These are phyloP conservation scores for Odontomachus brunneus DNA, from an alignment of 1,140 invertebrate genomes.

Conservation along the genomic window DNA sequence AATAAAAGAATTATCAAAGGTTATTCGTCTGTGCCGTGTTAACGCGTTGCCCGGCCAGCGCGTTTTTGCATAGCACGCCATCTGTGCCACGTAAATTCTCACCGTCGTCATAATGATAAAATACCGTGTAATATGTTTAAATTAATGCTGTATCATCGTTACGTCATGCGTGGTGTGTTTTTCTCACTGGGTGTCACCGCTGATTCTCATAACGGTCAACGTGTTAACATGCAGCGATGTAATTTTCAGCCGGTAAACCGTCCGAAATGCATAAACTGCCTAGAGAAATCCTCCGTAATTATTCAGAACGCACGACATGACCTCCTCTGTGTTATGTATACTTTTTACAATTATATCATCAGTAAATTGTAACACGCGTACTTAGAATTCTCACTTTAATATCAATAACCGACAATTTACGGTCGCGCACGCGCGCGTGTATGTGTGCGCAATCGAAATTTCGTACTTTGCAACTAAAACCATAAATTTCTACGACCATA, in stretches of 20 bases:
- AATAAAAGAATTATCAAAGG: no score
- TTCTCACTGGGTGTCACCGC: no score
- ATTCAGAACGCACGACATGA: background rate
- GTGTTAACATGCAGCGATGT: background rate
- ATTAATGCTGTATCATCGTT: no score
- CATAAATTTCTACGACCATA: background rate
- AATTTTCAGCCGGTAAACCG: slow-evolving; percentile 4
- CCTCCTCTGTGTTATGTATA: background rate
- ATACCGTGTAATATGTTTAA: no score
- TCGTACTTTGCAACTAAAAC: background rate
- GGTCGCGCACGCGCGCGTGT: no score
- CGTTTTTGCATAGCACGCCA: no score
- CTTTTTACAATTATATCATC: background rate
- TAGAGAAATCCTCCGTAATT: background rate
- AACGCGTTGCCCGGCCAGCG: no score
- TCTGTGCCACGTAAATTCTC: no score
- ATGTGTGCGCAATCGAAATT: background rate
- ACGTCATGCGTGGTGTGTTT: no score
- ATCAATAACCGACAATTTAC: slow-evolving; percentile 5
- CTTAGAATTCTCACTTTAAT: background rate
- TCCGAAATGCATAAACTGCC: background rate
- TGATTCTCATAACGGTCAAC: no score
- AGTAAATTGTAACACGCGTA: background rate
- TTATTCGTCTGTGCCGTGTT: no score
- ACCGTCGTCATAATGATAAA: no score